These are phyloP conservation scores for Apolygus lucorum DNA, from an alignment of 1,140 invertebrate genomes.

Conservation along the genomic window DNA sequence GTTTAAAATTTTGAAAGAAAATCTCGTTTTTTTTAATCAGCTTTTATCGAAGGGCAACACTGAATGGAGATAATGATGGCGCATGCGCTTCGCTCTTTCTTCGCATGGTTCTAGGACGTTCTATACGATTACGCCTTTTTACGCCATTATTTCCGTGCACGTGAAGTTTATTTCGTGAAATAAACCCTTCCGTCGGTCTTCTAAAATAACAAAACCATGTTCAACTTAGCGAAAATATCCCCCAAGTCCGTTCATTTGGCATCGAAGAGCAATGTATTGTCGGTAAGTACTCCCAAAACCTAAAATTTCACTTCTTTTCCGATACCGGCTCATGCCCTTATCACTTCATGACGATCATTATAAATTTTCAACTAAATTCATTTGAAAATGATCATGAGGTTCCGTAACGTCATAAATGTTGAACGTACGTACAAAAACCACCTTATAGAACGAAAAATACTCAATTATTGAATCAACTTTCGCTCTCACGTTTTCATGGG, in stretches of 20 bases:
- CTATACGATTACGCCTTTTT: not conserved
- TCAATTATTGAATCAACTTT: too few relatives aligned
- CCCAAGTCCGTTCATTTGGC: not conserved
- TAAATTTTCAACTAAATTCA: too few relatives aligned
- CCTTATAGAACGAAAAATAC: too few relatives aligned
- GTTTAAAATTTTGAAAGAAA: too few relatives aligned
- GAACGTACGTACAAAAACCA: too few relatives aligned
- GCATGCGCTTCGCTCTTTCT: not conserved
- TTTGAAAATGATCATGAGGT: too few relatives aligned
- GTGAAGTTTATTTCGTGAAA: not conserved
- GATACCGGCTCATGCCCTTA: not conserved
- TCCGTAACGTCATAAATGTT: too few relatives aligned
- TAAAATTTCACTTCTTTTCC: too few relatives aligned
- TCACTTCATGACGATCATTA: too few relatives aligned
- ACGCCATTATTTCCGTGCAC: not conserved
- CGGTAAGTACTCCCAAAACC: not conserved
- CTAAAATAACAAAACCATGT: not conserved
- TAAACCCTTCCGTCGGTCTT: not conserved
- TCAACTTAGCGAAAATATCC: conserved; percentile 2
- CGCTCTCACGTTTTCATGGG: too few relatives aligned
- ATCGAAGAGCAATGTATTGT: not conserved
- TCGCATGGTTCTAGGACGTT: not conserved
- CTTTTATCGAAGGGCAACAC: not conserved
- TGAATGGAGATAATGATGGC: not conserved
- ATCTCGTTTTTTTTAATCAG: too few relatives aligned